Percentiles rank a stretch among this genome's conserved stretches.
Conservation (phyloP, 2,888 invertebrate species). For the Unio delphinus region DNA sequence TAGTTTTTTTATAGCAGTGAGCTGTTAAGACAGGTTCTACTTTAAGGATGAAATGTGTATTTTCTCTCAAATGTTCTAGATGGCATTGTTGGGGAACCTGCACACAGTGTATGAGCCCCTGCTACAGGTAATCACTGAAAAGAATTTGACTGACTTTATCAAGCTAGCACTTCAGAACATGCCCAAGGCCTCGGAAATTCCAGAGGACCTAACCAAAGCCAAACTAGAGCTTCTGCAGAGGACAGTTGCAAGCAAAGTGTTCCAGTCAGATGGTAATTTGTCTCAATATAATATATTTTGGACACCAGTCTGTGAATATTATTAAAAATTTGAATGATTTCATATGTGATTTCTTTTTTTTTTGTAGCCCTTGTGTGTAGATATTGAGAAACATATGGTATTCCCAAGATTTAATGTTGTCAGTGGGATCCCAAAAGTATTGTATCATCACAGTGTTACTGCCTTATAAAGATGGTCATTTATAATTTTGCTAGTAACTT, state of each 20-base stretch:
- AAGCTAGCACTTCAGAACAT: constrained; percentile 84
- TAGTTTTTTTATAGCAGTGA: no score
- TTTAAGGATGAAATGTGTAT: neutral
- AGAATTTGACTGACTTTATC: constrained; percentile 86
- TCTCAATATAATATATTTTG: neutral
- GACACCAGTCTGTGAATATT: neutral
- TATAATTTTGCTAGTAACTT: no score
- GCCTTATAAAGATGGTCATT: no score
- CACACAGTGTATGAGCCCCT: constrained; percentile 89
- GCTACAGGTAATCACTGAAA: constrained; percentile 74
- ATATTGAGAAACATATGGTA: no score
- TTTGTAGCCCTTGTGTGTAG: no score
- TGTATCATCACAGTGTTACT: no score
- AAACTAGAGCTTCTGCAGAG: constrained; percentile 88
- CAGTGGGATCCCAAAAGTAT: no score
- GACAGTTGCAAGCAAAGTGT: constrained; percentile 82
- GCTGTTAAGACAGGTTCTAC: no score
- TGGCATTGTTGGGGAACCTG: constrained; percentile 86
- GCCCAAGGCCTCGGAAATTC: constrained; percentile 78
- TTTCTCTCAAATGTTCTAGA: constrained; percentile 73
- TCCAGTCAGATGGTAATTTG: constrained; percentile 79
- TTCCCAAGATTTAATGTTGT: no score
- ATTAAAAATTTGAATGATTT: no score
- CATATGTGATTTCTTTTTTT: no score
- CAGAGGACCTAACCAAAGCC: constrained; percentile 83